Conservation (phyloP, 2,888 invertebrate species). For the Temnothorax unifasciatus region DNA sequence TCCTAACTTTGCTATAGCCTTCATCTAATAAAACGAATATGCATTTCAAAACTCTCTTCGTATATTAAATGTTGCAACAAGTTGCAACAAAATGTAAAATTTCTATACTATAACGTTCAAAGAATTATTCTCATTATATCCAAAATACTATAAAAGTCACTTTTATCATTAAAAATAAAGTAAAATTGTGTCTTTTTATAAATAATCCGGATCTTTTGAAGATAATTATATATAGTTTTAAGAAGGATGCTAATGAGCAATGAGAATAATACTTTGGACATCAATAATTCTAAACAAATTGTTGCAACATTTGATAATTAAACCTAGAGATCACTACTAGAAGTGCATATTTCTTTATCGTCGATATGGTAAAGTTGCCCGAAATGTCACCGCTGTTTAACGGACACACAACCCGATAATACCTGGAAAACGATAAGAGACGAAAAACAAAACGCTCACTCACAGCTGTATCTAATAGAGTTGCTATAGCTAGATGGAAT, state of each 20-base stretch:
- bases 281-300: slow-evolving; percentile 1
- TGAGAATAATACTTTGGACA: slow-evolving; percentile 7
- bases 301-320: slow-evolving; percentile 33
- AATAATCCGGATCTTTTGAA: not conserved
- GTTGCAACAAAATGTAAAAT: not conserved
- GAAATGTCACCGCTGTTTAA: slow-evolving; percentile 26
- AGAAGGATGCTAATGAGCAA: not conserved
- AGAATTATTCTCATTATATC: slow-evolving; percentile 10
- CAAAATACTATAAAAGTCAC: not conserved
- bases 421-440: slow-evolving; percentile 58
- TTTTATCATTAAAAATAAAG: not conserved
- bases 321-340: not conserved
- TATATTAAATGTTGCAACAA: slow-evolving; percentile 18
- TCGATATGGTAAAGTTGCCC: slow-evolving; percentile 19
- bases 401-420: slow-evolving; percentile 20
- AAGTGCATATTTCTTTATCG: slow-evolving; percentile 33
- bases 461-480: slow-evolving; percentile 80
- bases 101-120: not conserved
- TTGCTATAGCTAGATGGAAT: slow-evolving; percentile 84
- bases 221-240: not conserved
- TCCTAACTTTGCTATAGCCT: slow-evolving; percentile 36
- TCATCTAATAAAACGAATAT: slow-evolving; percentile 31
- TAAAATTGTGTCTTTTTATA: not conserved
- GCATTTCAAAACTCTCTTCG: slow-evolving; percentile 21
- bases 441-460: slow-evolving; percentile 63